phyloP scores from a whole-genome alignment of 2,797 vertebrate genomes.

The Perodicticus potto region DNA sequence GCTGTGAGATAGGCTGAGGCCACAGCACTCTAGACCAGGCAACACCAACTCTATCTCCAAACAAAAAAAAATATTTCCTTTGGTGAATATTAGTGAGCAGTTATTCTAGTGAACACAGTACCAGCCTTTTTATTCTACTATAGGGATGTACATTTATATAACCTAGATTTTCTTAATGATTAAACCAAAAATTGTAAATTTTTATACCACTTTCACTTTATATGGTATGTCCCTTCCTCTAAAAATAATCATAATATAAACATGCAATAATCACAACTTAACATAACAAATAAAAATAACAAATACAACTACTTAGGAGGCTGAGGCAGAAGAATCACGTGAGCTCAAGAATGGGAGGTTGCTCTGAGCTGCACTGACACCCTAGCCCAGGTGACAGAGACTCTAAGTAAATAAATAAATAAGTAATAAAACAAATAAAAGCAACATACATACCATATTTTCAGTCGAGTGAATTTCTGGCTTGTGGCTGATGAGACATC shows the following conservation, averaged over 20 bases:
- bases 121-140: not conserved
- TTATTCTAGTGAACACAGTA: too few species aligned
- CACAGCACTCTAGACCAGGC: too few species aligned
- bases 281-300: not conserved
- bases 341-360: too few species aligned
- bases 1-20: too few species aligned
- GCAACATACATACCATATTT: not conserved
- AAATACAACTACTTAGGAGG: not conserved
- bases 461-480: not conserved
- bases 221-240: not conserved
- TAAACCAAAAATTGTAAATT: not conserved
- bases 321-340: too few species aligned
- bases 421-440: too few species aligned
- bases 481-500: not conserved
- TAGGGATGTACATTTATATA: not conserved
- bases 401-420: too few species aligned
- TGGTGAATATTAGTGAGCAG: not conserved
- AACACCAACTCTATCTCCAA: too few species aligned
- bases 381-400: too few species aligned
- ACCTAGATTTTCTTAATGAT: not conserved
- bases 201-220: not conserved
- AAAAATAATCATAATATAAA: not conserved
- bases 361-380: too few species aligned
- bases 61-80: not conserved
- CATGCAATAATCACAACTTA: not conserved